phyloP scores from a whole-genome alignment of 1,140 invertebrate species.

The Drosophila subobscura region DNA sequence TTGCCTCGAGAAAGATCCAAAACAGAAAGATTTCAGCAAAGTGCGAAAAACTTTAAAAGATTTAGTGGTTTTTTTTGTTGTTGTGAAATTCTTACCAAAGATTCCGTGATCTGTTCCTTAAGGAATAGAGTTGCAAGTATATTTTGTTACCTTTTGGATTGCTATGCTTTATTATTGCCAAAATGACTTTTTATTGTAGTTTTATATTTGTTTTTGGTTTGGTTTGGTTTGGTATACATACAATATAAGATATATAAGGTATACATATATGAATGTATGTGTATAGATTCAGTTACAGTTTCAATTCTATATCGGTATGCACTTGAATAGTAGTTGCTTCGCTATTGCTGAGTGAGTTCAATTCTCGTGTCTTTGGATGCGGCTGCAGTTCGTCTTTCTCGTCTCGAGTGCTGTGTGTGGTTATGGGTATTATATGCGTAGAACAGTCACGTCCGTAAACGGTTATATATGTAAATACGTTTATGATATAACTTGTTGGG shows the following conservation, averaged over 20 bases:
- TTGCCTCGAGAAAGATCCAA: no score
- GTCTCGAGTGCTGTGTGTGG: conserved; percentile 12
- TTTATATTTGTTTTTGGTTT: neutral
- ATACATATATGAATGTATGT: conserved; percentile 12
- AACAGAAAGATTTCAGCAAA: no score
- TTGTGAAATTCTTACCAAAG: no score
- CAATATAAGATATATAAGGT: conserved; percentile 45
- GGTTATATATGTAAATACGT: conserved; percentile 17
- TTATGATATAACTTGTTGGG: conserved; percentile 14
- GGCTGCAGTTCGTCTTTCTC: conserved; percentile 47
- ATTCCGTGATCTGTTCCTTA: no score
- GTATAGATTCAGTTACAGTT: conserved; percentile 64
- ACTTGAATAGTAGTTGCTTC: conserved; percentile 31
- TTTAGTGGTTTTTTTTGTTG: no score
- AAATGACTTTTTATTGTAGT: conserved; percentile 62
- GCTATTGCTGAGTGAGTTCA: conserved; percentile 49
- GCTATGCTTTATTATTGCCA: conserved; percentile 78
- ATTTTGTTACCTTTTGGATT: conserved; percentile 37
- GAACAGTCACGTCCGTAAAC: conserved; percentile 43
- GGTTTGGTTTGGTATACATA: conserved; percentile 40
- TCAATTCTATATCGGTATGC: conserved; percentile 67
- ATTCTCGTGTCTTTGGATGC: conserved; percentile 53
- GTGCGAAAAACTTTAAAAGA: no score
- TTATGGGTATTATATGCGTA: conserved; percentile 32
- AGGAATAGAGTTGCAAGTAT: no score